These are phyloP conservation scores for Drosophila sp. DNA, from an alignment of 1,140 invertebrate species.

Conservation along the genomic window DNA sequence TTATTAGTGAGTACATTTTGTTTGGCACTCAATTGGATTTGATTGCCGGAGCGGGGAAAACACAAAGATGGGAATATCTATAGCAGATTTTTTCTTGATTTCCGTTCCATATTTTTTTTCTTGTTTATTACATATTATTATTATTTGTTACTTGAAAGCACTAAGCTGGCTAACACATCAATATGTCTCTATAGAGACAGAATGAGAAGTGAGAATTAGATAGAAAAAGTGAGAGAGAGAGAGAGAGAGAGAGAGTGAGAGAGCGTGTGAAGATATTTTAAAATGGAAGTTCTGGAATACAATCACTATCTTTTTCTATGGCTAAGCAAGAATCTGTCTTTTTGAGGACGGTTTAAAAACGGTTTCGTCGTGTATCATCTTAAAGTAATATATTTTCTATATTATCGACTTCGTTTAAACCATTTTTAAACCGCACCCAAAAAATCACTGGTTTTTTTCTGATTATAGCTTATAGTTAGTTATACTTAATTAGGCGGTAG, in stretches of 20 bases:
- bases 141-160: constrained; percentile 65
- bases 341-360: background rate
- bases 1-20: constrained; percentile 65
- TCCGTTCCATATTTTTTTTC: background rate
- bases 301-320: constrained; percentile 60
- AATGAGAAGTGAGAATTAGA: constrained; percentile 13
- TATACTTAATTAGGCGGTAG: constrained; percentile 4
- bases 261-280: constrained; percentile 30
- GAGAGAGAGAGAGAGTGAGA: background rate
- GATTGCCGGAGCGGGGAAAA: constrained; percentile 47
- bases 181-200: constrained; percentile 2
- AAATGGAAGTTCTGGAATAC: constrained; percentile 67
- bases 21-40: constrained; percentile 68
- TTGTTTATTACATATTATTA: constrained; percentile 30
- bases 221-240: constrained; percentile 3
- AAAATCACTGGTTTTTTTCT: background rate
- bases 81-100: background rate
- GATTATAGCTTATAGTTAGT: background rate
- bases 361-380: background rate
- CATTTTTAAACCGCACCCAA: background rate
- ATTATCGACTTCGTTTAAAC: background rate
- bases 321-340: constrained; percentile 1
- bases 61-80: background rate
- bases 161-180: constrained; percentile 59
- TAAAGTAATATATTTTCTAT: no score